Evolutionary conservation across 2,113 vertebrate species (phyloP), one percentile per base, ranked within the genome.

Genomic region (Paradisaea rubra): DNA sequence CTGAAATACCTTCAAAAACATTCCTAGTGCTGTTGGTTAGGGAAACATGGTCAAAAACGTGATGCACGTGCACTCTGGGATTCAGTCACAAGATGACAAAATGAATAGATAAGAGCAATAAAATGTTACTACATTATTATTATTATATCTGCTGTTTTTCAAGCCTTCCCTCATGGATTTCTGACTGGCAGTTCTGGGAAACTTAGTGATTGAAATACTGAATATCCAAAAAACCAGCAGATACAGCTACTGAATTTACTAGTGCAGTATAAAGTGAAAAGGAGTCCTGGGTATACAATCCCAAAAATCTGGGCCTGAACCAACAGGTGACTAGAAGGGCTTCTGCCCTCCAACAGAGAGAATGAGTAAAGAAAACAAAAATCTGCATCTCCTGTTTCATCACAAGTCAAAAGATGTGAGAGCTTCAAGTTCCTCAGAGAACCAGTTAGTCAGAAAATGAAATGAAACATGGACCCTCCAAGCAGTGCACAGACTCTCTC

Each of bases 1-100:
- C 23, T 59, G 18, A 89, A 91, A 50, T 30, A 61, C 11, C 44
- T 86, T 91, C n/a, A n/a, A 78, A 88, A 93, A 78, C 30, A 68
- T 59, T 91, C 30, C n/a, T 47, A 49, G 13, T 61, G 20, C 41
- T 76, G 18, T 52, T 52, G 41, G 19, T 53, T 74, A 60, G 21
- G 21, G 10, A 33, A 11, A 50, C 27, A 8, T 15, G 17, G 30
- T n/a, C n/a, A 59, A 64, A 85, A 91, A 65, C 1, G 1, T 23
- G 15, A 76, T 19, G 6, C 10, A 37, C 0, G 0, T 45, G n/a
- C 37, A 72, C 39, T 60, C 47, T 63, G 30, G 7, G 28, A 59
- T 61, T 89, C 71, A 91, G 33, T 25, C 30, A 45, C 19, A 65
- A 82, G 17, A 85, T 44, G 22, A 57, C 16, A 80, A 80, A 86